phyloP scores from a whole-genome alignment of 2,888 invertebrate species.

The Drosophila tripunctata region DNA sequence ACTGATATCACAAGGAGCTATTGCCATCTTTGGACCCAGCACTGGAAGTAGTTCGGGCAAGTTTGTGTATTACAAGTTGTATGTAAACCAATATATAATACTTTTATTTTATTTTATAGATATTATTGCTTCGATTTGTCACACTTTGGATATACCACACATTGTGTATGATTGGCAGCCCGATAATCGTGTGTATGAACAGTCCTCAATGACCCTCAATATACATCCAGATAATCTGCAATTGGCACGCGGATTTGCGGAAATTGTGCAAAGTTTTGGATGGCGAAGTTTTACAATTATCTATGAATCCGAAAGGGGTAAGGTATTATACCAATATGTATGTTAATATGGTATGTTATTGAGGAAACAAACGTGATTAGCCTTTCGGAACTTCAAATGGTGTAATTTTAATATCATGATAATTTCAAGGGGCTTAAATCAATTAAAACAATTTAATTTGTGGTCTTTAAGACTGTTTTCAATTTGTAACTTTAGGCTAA shows the following conservation, averaged over 20 bases:
- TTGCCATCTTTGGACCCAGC: slow-evolving; percentile 89
- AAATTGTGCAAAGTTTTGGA: slow-evolving; percentile 89
- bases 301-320: slow-evolving; percentile 92
- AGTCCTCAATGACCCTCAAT: slow-evolving; percentile 87
- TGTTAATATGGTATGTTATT: too few species aligned
- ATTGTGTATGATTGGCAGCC: slow-evolving; percentile 87
- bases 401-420: too few species aligned
- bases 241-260: slow-evolving; percentile 89
- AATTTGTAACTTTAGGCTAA: too few species aligned
- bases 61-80: slow-evolving; percentile 17
- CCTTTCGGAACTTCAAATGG: too few species aligned
- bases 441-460: too few species aligned
- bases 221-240: slow-evolving; percentile 89
- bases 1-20: slow-evolving; percentile 87
- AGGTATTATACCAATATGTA: too few species aligned
- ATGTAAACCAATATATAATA: too few species aligned
- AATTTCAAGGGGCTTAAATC: too few species aligned
- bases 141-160: slow-evolving; percentile 87
- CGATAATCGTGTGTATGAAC: slow-evolving; percentile 80
- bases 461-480: too few species aligned
- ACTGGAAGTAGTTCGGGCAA: slow-evolving; percentile 84
- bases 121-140: slow-evolving; percentile 86
- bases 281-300: slow-evolving; percentile 93
- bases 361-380: too few species aligned
- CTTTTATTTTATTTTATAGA: slow-evolving; percentile 56